Conservation (phyloP, 1,140 invertebrate species). For the Orchesella cincta region DNA sequence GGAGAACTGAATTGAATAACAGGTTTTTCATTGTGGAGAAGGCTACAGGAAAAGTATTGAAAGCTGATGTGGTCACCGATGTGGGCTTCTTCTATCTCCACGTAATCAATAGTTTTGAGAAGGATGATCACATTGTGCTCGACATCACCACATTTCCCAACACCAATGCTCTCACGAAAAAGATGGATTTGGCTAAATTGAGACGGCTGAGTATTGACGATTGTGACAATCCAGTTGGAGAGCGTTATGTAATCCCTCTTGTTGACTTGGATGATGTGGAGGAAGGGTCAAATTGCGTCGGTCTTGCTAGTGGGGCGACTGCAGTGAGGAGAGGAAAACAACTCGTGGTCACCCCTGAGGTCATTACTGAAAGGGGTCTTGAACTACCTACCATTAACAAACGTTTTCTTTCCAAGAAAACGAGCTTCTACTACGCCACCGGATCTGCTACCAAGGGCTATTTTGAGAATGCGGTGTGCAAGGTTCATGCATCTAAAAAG, state of each 20-base stretch:
- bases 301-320: slow-evolving; percentile 42
- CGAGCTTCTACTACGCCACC: slow-evolving; percentile 57
- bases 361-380: slow-evolving; percentile 42
- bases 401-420: slow-evolving; percentile 50
- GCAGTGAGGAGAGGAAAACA: slow-evolving; percentile 49
- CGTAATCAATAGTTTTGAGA: slow-evolving; percentile 62
- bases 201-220: not conserved
- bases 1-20: not conserved
- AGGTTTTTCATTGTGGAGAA: slow-evolving; percentile 58
- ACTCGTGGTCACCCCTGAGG: slow-evolving; percentile 48
- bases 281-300: slow-evolving; percentile 43
- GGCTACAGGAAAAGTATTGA: slow-evolving; percentile 56
- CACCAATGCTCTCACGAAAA: slow-evolving; percentile 16
- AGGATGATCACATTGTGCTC: slow-evolving; percentile 55
- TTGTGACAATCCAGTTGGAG: slow-evolving; percentile 42
- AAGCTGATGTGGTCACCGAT: slow-evolving; percentile 55
- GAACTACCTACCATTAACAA: slow-evolving; percentile 35
- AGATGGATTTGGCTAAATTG: slow-evolving; percentile 27
- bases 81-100: slow-evolving; percentile 62
- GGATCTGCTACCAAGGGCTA: slow-evolving; percentile 46
- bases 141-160: slow-evolving; percentile 27
- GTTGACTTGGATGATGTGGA: slow-evolving; percentile 38
- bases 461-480: slow-evolving; percentile 37
- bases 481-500: slow-evolving; percentile 24
- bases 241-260: slow-evolving; percentile 54